phyloP scores from a whole-genome alignment of 2,797 vertebrate species.

The Malacoctenus gilli region DNA sequence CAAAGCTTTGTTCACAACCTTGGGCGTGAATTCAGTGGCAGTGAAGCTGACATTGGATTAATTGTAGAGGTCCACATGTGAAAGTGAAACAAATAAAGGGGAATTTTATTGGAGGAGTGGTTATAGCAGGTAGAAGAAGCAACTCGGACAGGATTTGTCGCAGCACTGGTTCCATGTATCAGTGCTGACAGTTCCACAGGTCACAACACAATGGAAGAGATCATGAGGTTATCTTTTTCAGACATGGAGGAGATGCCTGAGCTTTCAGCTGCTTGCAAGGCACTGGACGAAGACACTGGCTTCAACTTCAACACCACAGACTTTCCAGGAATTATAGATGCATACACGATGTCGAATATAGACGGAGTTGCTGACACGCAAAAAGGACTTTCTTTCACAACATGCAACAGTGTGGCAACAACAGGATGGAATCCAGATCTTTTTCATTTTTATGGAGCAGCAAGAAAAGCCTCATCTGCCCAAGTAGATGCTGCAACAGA shows the following conservation, averaged over 20 bases:
- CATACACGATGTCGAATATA: neutral
- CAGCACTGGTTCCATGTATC: slow-evolving; percentile 18
- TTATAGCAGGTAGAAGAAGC: slow-evolving; percentile 69
- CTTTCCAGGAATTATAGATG: rapidly evolving
- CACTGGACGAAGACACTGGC: neutral
- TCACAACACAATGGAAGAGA: neutral
- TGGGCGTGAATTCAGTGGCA: too few relatives aligned
- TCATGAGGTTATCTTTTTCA: neutral
- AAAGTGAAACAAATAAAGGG: slow-evolving; percentile 33
- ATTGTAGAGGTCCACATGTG: slow-evolving; percentile 17
- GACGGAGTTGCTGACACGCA: neutral
- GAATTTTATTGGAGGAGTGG: slow-evolving; percentile 73
- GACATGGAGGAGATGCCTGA: slow-evolving; percentile 48
- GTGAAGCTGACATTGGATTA: slow-evolving; percentile 11
- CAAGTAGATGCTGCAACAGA: slow-evolving; percentile 5
- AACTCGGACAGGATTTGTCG: slow-evolving; percentile 71
- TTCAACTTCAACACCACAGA: neutral
- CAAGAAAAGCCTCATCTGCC: neutral
- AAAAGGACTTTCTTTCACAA: neutral
- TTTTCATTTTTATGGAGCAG: neutral
- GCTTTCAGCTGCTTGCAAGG: slow-evolving; percentile 18
- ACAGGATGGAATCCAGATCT: rapidly evolving
- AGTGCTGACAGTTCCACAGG: neutral
- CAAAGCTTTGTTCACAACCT: too few relatives aligned
- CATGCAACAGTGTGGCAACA: rapidly evolving